phyloP scores from a whole-genome alignment of 2,797 vertebrate species.

The Macrochelys suwanniensis region DNA sequence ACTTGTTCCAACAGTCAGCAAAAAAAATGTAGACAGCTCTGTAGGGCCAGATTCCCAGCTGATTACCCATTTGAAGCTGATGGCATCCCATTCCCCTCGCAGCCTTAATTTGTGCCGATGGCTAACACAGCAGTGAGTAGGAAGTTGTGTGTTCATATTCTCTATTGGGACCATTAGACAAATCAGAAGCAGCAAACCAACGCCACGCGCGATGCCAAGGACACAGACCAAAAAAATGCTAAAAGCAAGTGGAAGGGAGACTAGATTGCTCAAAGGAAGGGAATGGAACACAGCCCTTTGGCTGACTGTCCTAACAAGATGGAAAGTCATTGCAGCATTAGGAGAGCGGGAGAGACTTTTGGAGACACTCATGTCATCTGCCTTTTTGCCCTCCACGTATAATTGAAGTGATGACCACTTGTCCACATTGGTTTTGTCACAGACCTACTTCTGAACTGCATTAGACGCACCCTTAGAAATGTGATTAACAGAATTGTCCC shows the following conservation, averaged over 20 bases:
- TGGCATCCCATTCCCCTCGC: not conserved
- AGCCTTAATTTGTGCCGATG: too few species aligned
- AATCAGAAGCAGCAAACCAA: not conserved
- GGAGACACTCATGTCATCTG: not conserved
- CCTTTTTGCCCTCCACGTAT: not conserved
- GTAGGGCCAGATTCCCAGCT: not conserved
- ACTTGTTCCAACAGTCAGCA: not conserved
- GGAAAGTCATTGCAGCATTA: not conserved
- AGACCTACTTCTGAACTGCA: not conserved
- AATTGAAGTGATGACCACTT: not conserved
- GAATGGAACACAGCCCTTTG: not conserved
- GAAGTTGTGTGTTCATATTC: not conserved
- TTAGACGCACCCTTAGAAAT: not conserved
- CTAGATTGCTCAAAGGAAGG: not conserved
- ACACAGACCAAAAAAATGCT: too few species aligned
- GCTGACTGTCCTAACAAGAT: not conserved
- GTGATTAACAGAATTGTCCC: not conserved
- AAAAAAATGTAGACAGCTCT: not conserved
- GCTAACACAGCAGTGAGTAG: not conserved
- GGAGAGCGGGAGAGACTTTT: not conserved
- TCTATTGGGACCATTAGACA: not conserved
- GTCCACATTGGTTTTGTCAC: not conserved
- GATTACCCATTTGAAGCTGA: not conserved
- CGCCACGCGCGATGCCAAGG: not conserved
- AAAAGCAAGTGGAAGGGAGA: not conserved